Evolutionary conservation across 2,113 vertebrate species (phyloP), one percentile per base, ranked within the genome.

Genomic region (Grantiella picta): DNA sequence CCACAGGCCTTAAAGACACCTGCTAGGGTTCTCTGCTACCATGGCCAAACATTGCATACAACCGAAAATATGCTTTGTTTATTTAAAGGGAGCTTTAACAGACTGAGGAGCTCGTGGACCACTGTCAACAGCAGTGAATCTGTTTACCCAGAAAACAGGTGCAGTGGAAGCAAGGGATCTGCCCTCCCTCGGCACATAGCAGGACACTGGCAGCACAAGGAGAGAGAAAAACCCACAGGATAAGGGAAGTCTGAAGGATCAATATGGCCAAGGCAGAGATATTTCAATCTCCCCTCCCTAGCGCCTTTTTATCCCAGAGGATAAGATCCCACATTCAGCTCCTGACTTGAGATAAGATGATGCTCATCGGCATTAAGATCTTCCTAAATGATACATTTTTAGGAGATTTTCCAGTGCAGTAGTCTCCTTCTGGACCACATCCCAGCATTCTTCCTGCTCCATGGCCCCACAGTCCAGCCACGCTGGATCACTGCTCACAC

Each of bases 41-140:
- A 11, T 1, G 27, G 95, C 93, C 95, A 97, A 95, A 49, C 82
- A 86, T 91, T 96, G 85, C 71, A 0, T 65, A 54, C 42, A 57
- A 42, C 63, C 50, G 2, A 45, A 97, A 96, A 91, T 88, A 96
- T 96, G 91, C 63, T 92, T 73, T 94, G 81, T 91, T 96, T 96
- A 57, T 81, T 60, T 45, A 71, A 77, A 50, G 9, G 40, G 72
- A 85, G 56, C 45, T 53, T n/a, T 22, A 81, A 44, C 45, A 44
- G 84, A 27, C 66, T 19, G 29, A 20, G 73, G 73, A 82, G 78
- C 57, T 76, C 71, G 57, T 57, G 65, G 49, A 22, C n/a, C 0
- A 0, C 69, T 61, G 70, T 85, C 70, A 87, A 40, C 66, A 88
- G 70, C 93, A 82, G 63, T 11, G 23, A 80, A 80, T 84, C 60